Conservation (phyloP, 2,888 invertebrate genomes). For the Byasa hedistus region DNA sequence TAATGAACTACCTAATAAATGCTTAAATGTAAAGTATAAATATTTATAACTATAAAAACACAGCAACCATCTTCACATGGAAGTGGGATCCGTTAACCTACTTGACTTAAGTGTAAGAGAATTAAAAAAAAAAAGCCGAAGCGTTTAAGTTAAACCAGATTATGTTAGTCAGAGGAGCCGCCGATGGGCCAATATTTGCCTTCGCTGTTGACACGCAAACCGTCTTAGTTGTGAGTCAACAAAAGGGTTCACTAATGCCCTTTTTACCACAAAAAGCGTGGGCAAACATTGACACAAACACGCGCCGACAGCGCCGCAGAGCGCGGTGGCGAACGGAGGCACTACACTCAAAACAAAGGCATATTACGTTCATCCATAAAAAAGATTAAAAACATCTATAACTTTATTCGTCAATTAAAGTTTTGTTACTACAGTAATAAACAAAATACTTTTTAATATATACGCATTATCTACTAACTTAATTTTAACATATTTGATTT, state of each 20-base stretch:
- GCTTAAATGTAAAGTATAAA: slow-evolving; percentile 12
- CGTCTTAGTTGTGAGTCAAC: slow-evolving; percentile 73
- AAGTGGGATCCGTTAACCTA: slow-evolving; percentile 45
- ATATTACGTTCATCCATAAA: background rate
- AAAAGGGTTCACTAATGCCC: slow-evolving; percentile 79
- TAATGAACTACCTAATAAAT: no score
- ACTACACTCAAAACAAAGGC: slow-evolving; percentile 11
- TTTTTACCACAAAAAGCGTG: slow-evolving; percentile 76
- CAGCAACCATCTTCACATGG: slow-evolving; percentile 45
- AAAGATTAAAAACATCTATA: background rate
- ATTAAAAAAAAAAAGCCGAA: slow-evolving; percentile 45
- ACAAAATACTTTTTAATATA: background rate
- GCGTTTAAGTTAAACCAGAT: slow-evolving; percentile 54
- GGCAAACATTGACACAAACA: slow-evolving; percentile 65
- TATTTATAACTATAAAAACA: slow-evolving; percentile 33
- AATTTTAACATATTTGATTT: background rate
- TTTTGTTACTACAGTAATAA: background rate
- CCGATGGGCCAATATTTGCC: slow-evolving; percentile 69
- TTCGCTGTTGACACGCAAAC: slow-evolving; percentile 74
- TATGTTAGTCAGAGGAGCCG: slow-evolving; percentile 70
- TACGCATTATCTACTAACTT: background rate
- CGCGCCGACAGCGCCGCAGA: slow-evolving; percentile 43
- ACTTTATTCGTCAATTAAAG: background rate
- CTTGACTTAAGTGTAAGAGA: slow-evolving; percentile 54
- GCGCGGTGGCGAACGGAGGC: slow-evolving; percentile 28